These are phyloP conservation scores for Sinopyrophorus schimmeli DNA, from an alignment of 2,888 invertebrate species.

Conservation along the genomic window DNA sequence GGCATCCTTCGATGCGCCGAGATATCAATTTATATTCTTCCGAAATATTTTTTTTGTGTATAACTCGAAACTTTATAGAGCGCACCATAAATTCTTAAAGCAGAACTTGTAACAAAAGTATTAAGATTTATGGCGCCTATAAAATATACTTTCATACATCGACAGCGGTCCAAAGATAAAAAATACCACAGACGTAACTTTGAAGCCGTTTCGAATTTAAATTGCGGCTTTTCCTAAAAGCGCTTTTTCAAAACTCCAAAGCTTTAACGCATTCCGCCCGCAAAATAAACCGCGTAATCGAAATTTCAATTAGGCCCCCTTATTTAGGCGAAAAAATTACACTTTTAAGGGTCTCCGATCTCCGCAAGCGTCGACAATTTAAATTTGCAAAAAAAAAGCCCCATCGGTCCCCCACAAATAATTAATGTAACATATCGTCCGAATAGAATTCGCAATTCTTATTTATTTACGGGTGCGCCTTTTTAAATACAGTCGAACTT, in stretches of 20 bases:
- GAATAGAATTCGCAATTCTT: too few relatives aligned
- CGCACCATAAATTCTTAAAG: slow-evolving; percentile 29
- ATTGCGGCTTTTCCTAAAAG: slow-evolving; percentile 14
- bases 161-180: slow-evolving; percentile 29
- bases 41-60: slow-evolving; percentile 24
- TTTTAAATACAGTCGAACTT: too few relatives aligned
- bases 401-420: too few relatives aligned
- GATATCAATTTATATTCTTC: slow-evolving; percentile 20
- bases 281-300: slow-evolving; percentile 4
- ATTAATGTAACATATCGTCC: too few relatives aligned
- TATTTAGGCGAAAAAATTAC: too few relatives aligned
- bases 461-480: too few relatives aligned
- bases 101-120: slow-evolving; percentile 30
- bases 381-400: too few relatives aligned
- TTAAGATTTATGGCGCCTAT: slow-evolving; percentile 29
- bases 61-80: slow-evolving; percentile 29
- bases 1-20: slow-evolving; percentile 5
- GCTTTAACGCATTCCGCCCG: slow-evolving; percentile 1
- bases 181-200: slow-evolving; percentile 30
- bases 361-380: too few relatives aligned
- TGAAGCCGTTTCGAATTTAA: slow-evolving; percentile 23
- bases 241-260: slow-evolving; percentile 8
- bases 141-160: slow-evolving; percentile 32
- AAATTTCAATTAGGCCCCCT: too few relatives aligned
- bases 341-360: too few relatives aligned